phyloP scores from a whole-genome alignment of 2,797 vertebrate species.

The Synaphobranchus kaupii region DNA sequence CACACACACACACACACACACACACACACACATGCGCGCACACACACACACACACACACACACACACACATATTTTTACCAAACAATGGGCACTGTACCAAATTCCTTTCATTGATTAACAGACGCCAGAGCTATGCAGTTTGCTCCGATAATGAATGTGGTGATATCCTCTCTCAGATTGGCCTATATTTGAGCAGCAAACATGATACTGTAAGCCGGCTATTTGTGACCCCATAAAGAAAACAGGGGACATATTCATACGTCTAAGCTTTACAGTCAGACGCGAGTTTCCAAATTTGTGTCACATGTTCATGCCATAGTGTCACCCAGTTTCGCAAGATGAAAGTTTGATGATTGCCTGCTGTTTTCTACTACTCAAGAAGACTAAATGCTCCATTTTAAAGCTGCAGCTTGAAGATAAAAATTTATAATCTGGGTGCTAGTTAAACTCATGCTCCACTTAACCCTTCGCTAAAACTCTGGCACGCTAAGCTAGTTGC shows the following conservation, averaged over 20 bases:
- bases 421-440: not conserved
- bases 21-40: slow-evolving; percentile 12
- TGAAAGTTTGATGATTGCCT: not conserved
- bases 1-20: too few relatives aligned
- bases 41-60: slow-evolving; percentile 4
- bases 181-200: slow-evolving; percentile 48
- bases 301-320: slow-evolving; percentile 10
- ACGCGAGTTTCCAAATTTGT: slow-evolving; percentile 34
- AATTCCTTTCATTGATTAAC: slow-evolving; percentile 46
- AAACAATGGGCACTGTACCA: slow-evolving; percentile 37
- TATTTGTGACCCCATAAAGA: slow-evolving; percentile 64
- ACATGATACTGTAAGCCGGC: slow-evolving; percentile 62
- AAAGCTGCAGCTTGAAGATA: not conserved
- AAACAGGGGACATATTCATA: slow-evolving; percentile 53
- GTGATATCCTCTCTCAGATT: slow-evolving; percentile 44
- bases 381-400: not conserved
- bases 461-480: not conserved
- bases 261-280: slow-evolving; percentile 35
- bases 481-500: not conserved
- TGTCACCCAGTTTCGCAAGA: slow-evolving; percentile 19
- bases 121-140: slow-evolving; percentile 27
- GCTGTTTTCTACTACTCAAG: not conserved
- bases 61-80: slow-evolving; percentile 9
- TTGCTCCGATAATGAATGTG: slow-evolving; percentile 40
- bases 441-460: not conserved